Percentiles rank a stretch among this genome's conserved stretches.
Conservation (phyloP, 1,140 invertebrate genomes). For the Pissodes strobi region DNA sequence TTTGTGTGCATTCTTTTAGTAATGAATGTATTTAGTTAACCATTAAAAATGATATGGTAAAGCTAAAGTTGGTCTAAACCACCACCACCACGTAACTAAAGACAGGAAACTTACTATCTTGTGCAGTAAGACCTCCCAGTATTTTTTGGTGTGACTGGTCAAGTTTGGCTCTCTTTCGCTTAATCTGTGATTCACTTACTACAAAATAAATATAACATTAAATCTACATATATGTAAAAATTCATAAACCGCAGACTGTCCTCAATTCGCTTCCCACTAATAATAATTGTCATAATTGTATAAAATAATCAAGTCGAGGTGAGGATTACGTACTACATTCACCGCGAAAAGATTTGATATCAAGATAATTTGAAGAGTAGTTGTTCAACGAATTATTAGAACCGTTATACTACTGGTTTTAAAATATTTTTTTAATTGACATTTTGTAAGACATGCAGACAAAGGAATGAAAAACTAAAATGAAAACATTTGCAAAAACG, state of each 20-base stretch:
- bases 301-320: too few species aligned
- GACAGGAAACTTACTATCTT: slow-evolving; percentile 63
- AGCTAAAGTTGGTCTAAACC: slow-evolving; percentile 5
- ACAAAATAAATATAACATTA: background rate
- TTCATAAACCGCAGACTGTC: background rate
- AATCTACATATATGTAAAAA: background rate
- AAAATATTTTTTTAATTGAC: too few species aligned
- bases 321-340: background rate
- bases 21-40: background rate
- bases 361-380: too few species aligned
- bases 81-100: slow-evolving; percentile 42
- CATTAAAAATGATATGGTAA: slow-evolving; percentile 1
- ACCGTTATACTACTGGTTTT: too few species aligned
- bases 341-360: background rate
- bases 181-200: slow-evolving; percentile 37
- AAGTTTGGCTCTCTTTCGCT: slow-evolving; percentile 65
- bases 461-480: too few species aligned
- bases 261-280: too few species aligned
- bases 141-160: slow-evolving; percentile 59
- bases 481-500: too few species aligned
- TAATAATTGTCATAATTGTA: too few species aligned
- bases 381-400: too few species aligned
- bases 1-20: too few species aligned
- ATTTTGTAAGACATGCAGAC: too few species aligned
- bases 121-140: slow-evolving; percentile 60